A percentile compares a stretch with the other conserved stretches of the same genome.
phyloP scores from a whole-genome alignment of 92 coral and sea anemone genomes.

The Nematostella vectensis region DNA sequence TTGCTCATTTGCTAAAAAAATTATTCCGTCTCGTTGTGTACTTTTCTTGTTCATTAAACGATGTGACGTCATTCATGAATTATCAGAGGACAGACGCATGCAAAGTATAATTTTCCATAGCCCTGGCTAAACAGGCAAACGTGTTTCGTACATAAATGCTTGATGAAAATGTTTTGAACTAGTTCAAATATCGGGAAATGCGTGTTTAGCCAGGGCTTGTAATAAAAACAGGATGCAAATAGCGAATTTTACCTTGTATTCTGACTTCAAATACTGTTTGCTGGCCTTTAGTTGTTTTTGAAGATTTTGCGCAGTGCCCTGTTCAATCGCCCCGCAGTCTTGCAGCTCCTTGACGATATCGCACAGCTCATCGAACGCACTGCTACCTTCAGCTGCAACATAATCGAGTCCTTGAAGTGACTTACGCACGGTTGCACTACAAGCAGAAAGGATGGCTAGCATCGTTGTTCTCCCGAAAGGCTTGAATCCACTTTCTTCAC shows the following conservation, averaged over 20 bases:
- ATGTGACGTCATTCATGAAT: too few species aligned
- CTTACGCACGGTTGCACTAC: constrained; percentile 21
- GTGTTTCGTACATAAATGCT: too few species aligned
- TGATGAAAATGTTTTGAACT: too few species aligned
- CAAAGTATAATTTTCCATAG: too few species aligned
- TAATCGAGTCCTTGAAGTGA: constrained; percentile 29
- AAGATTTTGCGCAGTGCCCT: background rate
- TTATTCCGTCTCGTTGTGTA: too few species aligned
- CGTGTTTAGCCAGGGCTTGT: too few species aligned
- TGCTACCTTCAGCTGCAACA: constrained; percentile 9
- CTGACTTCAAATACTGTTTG: constrained; percentile 11
- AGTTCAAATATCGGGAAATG: too few species aligned
- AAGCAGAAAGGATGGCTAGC: constrained; percentile 8
- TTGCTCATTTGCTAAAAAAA: too few species aligned
- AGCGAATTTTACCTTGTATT: constrained; percentile 9
- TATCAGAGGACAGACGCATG: too few species aligned
- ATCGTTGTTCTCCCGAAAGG: constrained; percentile 12
- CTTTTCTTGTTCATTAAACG: too few species aligned
- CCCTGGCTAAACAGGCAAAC: too few species aligned
- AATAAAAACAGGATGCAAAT: background rate
- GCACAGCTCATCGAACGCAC: constrained; percentile 17
- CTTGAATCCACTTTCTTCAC: constrained; percentile 10
- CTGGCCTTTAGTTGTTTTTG: constrained; percentile 12
- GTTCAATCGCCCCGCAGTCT: constrained; percentile 3
- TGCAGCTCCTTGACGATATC: constrained; percentile 5